A percentile compares a stretch with the other conserved stretches of the same genome.
Conservation (phyloP, 2,888 invertebrate species). For the Anorthoa munda region DNA sequence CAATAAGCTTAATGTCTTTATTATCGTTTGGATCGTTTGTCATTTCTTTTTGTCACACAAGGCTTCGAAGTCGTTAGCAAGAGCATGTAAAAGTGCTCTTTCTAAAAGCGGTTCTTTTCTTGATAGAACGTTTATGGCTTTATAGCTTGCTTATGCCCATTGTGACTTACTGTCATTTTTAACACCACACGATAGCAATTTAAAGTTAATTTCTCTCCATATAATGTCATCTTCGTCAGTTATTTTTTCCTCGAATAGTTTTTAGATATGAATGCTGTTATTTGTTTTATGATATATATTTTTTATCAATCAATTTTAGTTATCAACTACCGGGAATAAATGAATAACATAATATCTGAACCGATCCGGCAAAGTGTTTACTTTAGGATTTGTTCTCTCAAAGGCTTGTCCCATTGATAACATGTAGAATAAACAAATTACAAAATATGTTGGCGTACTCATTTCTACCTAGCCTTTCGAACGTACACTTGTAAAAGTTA, state of each 20-base stretch:
- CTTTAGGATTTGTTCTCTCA: neutral
- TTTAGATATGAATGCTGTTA: neutral
- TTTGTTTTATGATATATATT: no score
- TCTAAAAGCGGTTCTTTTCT: neutral
- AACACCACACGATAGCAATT: neutral
- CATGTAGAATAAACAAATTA: neutral
- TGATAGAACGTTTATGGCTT: conserved; percentile 5
- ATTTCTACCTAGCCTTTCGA: neutral
- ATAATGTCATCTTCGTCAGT: neutral
- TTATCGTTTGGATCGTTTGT: neutral
- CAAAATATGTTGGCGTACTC: neutral
- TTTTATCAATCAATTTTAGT: no score
- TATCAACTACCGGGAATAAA: no score
- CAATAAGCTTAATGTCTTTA: conserved; percentile 1
- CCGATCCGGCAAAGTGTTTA: neutral
- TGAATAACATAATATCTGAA: no score
- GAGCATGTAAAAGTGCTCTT: neutral
- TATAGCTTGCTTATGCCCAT: neutral
- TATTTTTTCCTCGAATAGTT: neutral
- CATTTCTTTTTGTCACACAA: neutral
- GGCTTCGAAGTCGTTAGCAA: neutral
- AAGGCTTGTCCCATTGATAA: neutral
- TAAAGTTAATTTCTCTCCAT: neutral
- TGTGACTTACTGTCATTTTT: conserved; percentile 5
- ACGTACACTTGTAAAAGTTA: neutral